Evolutionary conservation across 92 coral and sea anemone genomes (phyloP).

Genomic region (Nematostella vectensis): DNA sequence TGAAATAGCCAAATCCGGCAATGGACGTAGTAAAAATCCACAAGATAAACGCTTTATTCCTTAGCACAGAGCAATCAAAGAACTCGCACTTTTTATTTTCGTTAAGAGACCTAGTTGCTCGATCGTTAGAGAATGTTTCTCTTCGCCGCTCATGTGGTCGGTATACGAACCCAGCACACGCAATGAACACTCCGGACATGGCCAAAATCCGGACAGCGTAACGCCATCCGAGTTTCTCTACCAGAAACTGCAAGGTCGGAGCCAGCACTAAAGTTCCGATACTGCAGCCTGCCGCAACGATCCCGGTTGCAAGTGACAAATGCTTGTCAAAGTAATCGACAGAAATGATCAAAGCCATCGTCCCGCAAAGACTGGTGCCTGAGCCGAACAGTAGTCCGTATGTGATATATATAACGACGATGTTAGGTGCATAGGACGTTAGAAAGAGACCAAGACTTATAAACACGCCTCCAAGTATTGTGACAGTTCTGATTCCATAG

Average conservation of each 20-base stretch:
- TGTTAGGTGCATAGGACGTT: conserved; percentile 64
- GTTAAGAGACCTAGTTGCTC: conserved; percentile 13
- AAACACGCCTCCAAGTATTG: conserved; percentile 77
- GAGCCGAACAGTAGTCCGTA: conserved; percentile 81
- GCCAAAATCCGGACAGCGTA: conserved; percentile 63
- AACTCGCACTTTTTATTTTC: conserved; percentile 6
- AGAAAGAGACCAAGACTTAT: conserved; percentile 78
- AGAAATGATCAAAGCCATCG: conserved; percentile 76
- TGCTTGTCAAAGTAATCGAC: conserved; percentile 83
- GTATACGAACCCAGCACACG: conserved; percentile 67
- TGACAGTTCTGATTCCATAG: conserved; percentile 73
- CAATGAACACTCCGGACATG: conserved; percentile 50
- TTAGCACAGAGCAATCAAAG: conserved; percentile 61
- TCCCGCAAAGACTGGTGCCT: conserved; percentile 86
- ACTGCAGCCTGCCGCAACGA: conserved; percentile 90
- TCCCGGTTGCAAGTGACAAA: conserved; percentile 86
- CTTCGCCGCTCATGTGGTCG: conserved; percentile 18
- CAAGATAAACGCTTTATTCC: conserved; percentile 71
- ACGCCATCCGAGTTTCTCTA: conserved; percentile 62
- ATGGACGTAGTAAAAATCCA: conserved; percentile 80
- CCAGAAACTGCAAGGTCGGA: conserved; percentile 63
- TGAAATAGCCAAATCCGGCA: conserved; percentile 82
- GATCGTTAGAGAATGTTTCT: conserved; percentile 3
- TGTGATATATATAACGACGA: conserved; percentile 64
- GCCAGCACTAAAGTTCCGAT: conserved; percentile 80